Evolutionary conservation across 2,797 vertebrate genomes (phyloP), one percentile per base, ranked within the genome.

Genomic region (Halcyon badia): DNA sequence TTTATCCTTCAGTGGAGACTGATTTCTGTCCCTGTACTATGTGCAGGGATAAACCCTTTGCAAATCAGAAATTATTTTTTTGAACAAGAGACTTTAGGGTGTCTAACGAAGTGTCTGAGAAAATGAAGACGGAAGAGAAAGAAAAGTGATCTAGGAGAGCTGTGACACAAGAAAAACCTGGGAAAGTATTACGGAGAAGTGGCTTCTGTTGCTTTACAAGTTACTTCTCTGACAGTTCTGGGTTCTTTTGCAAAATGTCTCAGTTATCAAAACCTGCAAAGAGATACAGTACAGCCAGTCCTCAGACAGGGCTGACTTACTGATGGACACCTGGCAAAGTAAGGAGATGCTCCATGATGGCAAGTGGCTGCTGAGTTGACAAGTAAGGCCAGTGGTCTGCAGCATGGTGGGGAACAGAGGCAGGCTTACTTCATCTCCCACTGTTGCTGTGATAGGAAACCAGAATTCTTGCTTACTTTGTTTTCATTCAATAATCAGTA

Each of bases 151-250:
- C 60, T 33, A 62, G 51, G 33, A 89, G 49, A 82, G 9, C n/a
- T 70, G 10, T 35, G 46, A 54, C 31, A 22, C 37, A 87, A 64
- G 46, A 76, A 72, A 89, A 75, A 6, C 41, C 77, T 84, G 83
- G 54, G 51, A 95, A 94, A 91, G 35, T 31, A 30, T 51, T 77
- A 60, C 19, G 73, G 57, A 62, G 42, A 89, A 66, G 39, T 46
- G 20, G 46, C 79, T 92, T 46, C 35, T 46, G 39, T 94, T 92
- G 58, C 46, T 89, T 82, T 85, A 33, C 21, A 73, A 87, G 77
- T 70, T 51, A 26, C 80, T 89, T 9, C n/a, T 42, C 48, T 60
- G 58, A 25, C 3, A 10, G 9, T 70, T 90, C 42, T 69, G 46
- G 11, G 12, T 39, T 66, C 31, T 94, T 84, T n/a, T 77, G 75